A percentile compares a stretch with the other conserved stretches of the same genome.
Conservation (phyloP, 2,113 vertebrate species). For the Dendrocopos noguchii region DNA sequence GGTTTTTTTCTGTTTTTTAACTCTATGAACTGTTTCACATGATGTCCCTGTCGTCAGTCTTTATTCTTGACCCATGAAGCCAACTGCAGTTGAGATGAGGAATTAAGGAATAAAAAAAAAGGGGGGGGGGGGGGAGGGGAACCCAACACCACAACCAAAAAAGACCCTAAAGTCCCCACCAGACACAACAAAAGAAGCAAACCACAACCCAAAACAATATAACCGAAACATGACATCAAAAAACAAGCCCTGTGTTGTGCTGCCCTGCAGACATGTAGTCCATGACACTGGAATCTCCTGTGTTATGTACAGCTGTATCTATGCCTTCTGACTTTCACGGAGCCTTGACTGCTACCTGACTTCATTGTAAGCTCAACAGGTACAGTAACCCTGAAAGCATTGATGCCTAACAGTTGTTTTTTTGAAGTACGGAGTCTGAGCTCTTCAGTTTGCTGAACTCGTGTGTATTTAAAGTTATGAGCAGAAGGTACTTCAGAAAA, state of each 20-base stretch:
- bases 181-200: too few relatives aligned
- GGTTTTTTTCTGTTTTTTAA: too few relatives aligned
- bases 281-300: rapidly evolving
- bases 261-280: not conserved
- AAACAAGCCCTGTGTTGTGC: rapidly evolving
- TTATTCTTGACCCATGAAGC: not conserved
- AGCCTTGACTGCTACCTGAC: not conserved
- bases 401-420: not conserved
- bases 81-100: not conserved
- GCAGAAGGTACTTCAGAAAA: not conserved
- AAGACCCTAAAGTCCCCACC: too few relatives aligned
- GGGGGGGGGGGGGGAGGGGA: too few relatives aligned
- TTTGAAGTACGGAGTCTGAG: not conserved
- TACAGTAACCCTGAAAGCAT: rapidly evolving
- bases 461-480: not conserved
- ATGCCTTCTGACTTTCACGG: rapidly evolving
- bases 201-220: too few relatives aligned
- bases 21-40: not conserved
- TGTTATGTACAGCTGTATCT: rapidly evolving
- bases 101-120: not conserved
- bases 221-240: too few relatives aligned
- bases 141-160: too few relatives aligned
- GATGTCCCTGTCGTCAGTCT: not conserved
- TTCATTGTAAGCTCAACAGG: not conserved
- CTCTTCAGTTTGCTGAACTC: not conserved